Conservation (phyloP, 2,113 vertebrate genomes). For the Mustela lutreola region DNA sequence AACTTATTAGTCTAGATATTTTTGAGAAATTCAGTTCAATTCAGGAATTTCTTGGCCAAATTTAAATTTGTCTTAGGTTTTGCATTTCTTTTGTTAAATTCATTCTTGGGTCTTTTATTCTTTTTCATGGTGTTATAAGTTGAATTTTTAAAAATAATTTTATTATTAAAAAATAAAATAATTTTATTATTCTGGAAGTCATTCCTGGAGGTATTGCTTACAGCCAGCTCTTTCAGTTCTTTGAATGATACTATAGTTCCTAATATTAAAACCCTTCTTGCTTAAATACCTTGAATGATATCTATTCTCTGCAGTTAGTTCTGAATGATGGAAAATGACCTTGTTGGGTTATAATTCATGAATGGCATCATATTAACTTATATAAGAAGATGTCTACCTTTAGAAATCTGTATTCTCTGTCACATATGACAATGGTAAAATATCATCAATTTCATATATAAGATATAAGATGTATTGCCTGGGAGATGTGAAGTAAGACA, state of each 20-base stretch:
- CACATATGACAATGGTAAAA: neutral
- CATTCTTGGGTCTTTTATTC: neutral
- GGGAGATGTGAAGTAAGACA: neutral
- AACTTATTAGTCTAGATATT: neutral
- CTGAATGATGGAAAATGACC: neutral
- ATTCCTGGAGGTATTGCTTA: neutral
- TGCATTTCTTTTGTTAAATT: neutral
- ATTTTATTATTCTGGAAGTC: neutral
- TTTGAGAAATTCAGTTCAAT: neutral
- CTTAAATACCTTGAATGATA: neutral
- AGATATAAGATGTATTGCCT: neutral
- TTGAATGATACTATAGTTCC: neutral
- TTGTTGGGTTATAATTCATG: neutral
- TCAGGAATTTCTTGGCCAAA: neutral
- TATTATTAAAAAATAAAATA: neutral
- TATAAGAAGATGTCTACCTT: neutral
- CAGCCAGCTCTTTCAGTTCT: neutral
- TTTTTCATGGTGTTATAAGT: neutral
- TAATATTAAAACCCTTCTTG: neutral
- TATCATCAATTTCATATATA: conserved; percentile 35
- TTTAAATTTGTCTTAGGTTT: conserved; percentile 10
- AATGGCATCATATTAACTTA: neutral
- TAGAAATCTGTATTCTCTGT: neutral
- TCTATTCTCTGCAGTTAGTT: neutral
- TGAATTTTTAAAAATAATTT: neutral